These are phyloP conservation scores for Spondyliosoma cantharus DNA, from an alignment of 2,797 vertebrate genomes.

Conservation along the genomic window DNA sequence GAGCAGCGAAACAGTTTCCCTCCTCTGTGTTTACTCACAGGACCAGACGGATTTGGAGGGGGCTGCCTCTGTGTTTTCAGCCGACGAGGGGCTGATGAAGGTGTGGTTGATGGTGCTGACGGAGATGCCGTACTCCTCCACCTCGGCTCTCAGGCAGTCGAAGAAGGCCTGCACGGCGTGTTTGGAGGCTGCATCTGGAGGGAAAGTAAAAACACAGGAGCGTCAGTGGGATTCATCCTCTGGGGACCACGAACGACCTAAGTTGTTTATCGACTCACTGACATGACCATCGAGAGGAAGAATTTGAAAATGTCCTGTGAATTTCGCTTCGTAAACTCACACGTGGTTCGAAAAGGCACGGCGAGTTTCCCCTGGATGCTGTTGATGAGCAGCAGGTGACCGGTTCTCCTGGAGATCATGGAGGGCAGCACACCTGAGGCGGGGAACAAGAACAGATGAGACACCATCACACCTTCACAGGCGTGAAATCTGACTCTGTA, in stretches of 20 bases:
- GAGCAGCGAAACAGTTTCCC: neutral
- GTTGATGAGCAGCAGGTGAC: slow-evolving; percentile 92
- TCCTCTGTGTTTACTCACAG: slow-evolving; percentile 80
- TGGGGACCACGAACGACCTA: too few species aligned
- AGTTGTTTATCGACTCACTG: too few species aligned
- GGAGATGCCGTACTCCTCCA: slow-evolving; percentile 91
- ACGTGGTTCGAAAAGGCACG: slow-evolving; percentile 92
- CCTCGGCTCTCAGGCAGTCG: slow-evolving; percentile 92
- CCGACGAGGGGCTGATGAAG: slow-evolving; percentile 85
- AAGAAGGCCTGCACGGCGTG: slow-evolving; percentile 96
- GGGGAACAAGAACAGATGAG: neutral
- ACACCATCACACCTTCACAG: neutral
- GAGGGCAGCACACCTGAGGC: slow-evolving; percentile 90
- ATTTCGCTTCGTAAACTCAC: slow-evolving; percentile 80
- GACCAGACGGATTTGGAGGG: slow-evolving; percentile 84
- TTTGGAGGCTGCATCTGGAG: slow-evolving; percentile 94
- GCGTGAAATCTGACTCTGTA: fast-evolving
- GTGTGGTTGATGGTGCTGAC: slow-evolving; percentile 93
- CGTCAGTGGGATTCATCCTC: too few species aligned
- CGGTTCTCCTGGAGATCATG: slow-evolving; percentile 92
- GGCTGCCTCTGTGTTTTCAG: slow-evolving; percentile 13
- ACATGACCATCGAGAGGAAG: too few species aligned
- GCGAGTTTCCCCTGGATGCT: slow-evolving; percentile 94
- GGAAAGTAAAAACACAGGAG: neutral
- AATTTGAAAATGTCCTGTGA: neutral